Percentiles rank a stretch among this genome's conserved stretches.
These are phyloP conservation scores for Protomyctophum bolini DNA, from an alignment of 2,113 vertebrate species.

Conservation along the genomic window DNA sequence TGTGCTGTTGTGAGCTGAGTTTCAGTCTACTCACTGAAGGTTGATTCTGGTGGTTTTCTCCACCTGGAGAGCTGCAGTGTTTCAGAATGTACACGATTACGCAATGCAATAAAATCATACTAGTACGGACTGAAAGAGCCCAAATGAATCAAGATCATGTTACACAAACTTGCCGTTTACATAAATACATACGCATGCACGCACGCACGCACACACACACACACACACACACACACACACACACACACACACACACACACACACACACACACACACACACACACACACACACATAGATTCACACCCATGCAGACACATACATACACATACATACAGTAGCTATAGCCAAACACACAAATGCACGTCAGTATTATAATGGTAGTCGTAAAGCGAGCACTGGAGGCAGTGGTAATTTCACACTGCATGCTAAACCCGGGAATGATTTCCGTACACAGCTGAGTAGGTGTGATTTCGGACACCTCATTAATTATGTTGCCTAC, in stretches of 20 bases:
- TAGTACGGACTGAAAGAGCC: background rate
- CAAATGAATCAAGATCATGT: background rate
- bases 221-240: background rate
- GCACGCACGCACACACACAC: no score
- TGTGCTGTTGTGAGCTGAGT: background rate
- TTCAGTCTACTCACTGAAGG: conserved; percentile 15
- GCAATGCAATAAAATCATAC: background rate
- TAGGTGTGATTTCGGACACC: conserved; percentile 15
- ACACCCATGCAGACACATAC: background rate
- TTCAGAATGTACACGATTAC: no score
- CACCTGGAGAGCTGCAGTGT: background rate
- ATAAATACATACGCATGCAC: no score
- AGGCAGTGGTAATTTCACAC: conserved; percentile 50
- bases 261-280: conserved; percentile 5
- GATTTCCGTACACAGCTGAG: conserved; percentile 30
- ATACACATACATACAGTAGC: background rate
- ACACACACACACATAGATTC: conserved; percentile 10
- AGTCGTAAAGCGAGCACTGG: conserved; percentile 40
- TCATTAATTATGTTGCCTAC: conserved; percentile 39
- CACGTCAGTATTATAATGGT: conserved; percentile 20
- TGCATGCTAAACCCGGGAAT: conserved; percentile 55
- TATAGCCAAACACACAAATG: background rate
- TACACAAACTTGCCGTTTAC: no score
- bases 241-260: background rate
- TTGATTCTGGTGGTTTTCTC: background rate